A percentile compares a stretch with the other conserved stretches of the same genome.
phyloP scores from a whole-genome alignment of 2,797 vertebrate genomes.

The Amniataba percoides region DNA sequence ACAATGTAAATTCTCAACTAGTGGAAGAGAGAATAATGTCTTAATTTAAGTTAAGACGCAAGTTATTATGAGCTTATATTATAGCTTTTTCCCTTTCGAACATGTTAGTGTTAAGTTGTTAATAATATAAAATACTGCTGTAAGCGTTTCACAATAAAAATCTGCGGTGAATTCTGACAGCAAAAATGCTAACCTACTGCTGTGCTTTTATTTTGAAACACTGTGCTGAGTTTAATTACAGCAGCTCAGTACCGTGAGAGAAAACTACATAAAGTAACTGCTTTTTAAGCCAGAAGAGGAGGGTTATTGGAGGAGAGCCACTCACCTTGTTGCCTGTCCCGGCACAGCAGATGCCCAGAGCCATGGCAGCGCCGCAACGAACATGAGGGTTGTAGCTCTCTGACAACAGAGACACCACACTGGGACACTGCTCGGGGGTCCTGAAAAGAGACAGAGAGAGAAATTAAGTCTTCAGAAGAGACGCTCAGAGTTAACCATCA shows the following conservation, averaged over 20 bases:
- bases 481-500: not conserved
- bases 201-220: not conserved
- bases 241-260: not conserved
- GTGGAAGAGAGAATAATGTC: not conserved
- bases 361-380: conserved; percentile 98
- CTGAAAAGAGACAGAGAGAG: conserved; percentile 75
- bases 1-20: not conserved
- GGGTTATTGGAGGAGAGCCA: not conserved
- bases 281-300: not conserved
- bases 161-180: fast-evolving
- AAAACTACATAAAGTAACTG: not conserved
- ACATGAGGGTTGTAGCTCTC: conserved; percentile 99
- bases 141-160: not conserved
- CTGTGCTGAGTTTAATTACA: not conserved
- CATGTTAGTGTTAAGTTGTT: not conserved
- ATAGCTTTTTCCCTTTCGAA: not conserved
- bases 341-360: conserved; percentile 98
- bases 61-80: too few relatives aligned
- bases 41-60: conserved; percentile 2
- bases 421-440: conserved; percentile 99
- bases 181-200: not conserved
- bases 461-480: not conserved
- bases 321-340: conserved; percentile 98
- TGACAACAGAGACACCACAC: conserved; percentile 96
- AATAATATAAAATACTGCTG: not conserved